phyloP scores from a whole-genome alignment of 2,797 vertebrate genomes.

The Varecia variegata region DNA sequence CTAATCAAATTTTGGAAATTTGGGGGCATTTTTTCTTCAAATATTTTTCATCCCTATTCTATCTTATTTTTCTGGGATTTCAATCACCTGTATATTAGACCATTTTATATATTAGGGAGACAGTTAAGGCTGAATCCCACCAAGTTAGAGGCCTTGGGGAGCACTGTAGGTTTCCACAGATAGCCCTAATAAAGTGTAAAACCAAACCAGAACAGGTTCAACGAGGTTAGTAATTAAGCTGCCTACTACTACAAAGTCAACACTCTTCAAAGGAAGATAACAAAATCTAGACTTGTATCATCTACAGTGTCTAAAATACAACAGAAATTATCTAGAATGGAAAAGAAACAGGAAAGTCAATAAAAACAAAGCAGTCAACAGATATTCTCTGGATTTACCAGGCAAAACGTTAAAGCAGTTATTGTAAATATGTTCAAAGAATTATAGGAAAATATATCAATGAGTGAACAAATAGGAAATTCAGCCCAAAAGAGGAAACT shows the following conservation, averaged over 20 bases:
- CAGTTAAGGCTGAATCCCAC: background rate
- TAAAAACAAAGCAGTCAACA: background rate
- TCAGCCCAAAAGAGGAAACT: background rate
- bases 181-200: background rate
- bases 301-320: background rate
- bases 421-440: background rate
- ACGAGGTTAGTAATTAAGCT: background rate
- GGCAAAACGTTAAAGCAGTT: background rate
- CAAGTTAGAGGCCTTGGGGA: background rate
- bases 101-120: background rate
- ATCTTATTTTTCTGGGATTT: too few species aligned
- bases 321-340: background rate
- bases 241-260: too few species aligned
- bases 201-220: background rate
- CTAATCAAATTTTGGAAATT: too few species aligned
- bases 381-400: background rate
- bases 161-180: background rate
- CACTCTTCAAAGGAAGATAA: background rate
- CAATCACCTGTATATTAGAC: too few species aligned
- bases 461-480: too few species aligned
- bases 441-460: background rate
- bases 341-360: background rate
- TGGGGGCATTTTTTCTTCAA: too few species aligned
- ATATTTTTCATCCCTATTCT: too few species aligned
- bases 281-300: background rate